Conservation (phyloP, 2,888 invertebrate species). For the Resseliella maxima region DNA sequence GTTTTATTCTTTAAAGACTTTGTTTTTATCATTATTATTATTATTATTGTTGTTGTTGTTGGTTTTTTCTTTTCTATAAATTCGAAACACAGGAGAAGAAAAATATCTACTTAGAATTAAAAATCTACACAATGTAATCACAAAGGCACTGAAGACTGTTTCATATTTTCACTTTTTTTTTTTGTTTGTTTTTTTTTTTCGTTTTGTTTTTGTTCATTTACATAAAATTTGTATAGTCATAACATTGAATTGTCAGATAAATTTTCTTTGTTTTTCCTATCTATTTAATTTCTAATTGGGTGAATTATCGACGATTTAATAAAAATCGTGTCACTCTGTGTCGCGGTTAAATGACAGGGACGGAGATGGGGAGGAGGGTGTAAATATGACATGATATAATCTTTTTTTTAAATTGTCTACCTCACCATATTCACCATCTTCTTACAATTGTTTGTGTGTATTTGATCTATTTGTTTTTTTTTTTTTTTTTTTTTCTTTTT, state of each 20-base stretch:
- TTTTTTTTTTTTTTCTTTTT: too few species aligned
- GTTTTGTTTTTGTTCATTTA: neutral
- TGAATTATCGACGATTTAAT: neutral
- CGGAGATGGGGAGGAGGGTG: neutral
- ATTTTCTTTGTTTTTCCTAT: neutral
- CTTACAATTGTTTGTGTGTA: neutral
- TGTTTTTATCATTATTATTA: neutral
- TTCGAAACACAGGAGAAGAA: neutral
- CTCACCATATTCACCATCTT: neutral
- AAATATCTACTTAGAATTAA: neutral
- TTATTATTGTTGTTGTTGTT: neutral
- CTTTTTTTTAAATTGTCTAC: neutral
- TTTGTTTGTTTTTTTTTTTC: neutral
- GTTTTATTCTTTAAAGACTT: neutral
- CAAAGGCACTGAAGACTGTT: slow-evolving; percentile 52
- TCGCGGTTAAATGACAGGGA: neutral
- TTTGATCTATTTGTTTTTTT: too few species aligned
- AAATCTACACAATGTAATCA: neutral
- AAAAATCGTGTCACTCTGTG: neutral
- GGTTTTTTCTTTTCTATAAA: neutral
- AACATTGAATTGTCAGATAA: neutral
- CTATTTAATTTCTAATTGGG: neutral
- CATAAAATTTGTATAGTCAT: neutral
- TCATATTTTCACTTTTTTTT: too few species aligned
- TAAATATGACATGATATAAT: neutral